Percentiles rank a stretch among this genome's conserved stretches.
Evolutionary conservation across 2,888 invertebrate species (phyloP).

Genomic region (Hymenopus coronatus): DNA sequence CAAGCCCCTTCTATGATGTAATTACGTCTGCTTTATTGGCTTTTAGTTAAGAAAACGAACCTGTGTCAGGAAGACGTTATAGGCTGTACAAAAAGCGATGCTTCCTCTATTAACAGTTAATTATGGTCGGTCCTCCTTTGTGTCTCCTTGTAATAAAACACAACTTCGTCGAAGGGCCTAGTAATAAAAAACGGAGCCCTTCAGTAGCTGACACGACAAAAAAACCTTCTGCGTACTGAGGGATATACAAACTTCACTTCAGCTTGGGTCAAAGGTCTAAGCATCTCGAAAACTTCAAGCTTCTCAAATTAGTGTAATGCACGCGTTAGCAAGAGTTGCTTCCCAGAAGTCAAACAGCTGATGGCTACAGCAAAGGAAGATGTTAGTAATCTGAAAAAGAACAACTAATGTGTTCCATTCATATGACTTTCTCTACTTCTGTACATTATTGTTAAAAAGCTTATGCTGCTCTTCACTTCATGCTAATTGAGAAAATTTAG

Average conservation of each 20-base stretch:
- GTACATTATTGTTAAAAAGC: no score
- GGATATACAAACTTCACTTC: neutral
- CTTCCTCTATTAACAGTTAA: neutral
- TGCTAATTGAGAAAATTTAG: no score
- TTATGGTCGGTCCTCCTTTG: neutral
- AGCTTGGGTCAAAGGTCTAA: no score
- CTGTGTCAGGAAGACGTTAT: neutral
- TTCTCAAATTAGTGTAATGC: no score
- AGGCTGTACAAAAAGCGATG: neutral
- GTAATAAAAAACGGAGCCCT: neutral
- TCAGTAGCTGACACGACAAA: neutral
- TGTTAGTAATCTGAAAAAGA: no score
- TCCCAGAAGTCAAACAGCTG: no score
- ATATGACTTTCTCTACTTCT: no score
- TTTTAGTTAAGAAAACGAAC: neutral
- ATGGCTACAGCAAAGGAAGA: no score
- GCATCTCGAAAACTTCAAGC: no score
- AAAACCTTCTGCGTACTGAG: neutral
- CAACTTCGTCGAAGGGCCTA: neutral
- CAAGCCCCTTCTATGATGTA: neutral
- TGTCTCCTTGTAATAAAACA: neutral
- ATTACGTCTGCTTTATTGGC: neutral
- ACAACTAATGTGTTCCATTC: no score
- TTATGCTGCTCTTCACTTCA: no score
- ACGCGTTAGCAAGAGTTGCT: no score